These are phyloP conservation scores for Epinotia ramella DNA, from an alignment of 2,888 invertebrate genomes.

Conservation along the genomic window DNA sequence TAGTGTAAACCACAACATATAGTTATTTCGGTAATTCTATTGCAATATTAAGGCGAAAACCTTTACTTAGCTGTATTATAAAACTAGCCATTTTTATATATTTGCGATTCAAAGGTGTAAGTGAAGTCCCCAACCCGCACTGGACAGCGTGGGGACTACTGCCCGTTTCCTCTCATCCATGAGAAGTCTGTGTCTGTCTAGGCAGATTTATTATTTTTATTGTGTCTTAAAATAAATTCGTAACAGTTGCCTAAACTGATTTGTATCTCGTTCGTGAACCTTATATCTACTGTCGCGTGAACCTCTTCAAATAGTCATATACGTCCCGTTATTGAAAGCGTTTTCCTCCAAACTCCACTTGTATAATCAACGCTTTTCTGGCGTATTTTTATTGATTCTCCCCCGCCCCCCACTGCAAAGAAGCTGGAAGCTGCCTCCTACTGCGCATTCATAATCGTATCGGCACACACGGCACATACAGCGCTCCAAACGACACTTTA, in stretches of 20 bases:
- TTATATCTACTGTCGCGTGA: background rate
- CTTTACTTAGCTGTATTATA: too few relatives aligned
- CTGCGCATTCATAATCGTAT: conserved; percentile 85
- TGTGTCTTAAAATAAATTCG: background rate
- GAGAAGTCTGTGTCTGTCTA: too few relatives aligned
- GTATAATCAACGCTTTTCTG: conserved; percentile 84
- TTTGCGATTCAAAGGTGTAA: too few relatives aligned
- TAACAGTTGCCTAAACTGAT: background rate
- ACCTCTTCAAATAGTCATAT: conserved; percentile 42
- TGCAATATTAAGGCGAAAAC: too few relatives aligned
- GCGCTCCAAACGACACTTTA: conserved; percentile 69
- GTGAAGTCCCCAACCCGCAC: too few relatives aligned
- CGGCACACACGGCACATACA: conserved; percentile 73
- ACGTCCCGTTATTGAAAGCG: conserved; percentile 72
- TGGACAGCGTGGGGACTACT: too few relatives aligned
- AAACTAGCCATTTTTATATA: too few relatives aligned
- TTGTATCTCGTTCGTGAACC: too few relatives aligned
- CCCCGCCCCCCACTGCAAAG: conserved; percentile 70
- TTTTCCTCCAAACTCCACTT: conserved; percentile 77
- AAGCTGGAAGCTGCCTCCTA: conserved; percentile 83
- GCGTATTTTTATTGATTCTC: conserved; percentile 85
- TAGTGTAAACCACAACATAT: too few relatives aligned
- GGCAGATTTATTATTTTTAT: too few relatives aligned
- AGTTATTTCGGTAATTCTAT: too few relatives aligned
- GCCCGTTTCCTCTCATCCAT: too few relatives aligned